Conservation (phyloP, 2,113 vertebrate species). For the Alaudala cheleensis region DNA sequence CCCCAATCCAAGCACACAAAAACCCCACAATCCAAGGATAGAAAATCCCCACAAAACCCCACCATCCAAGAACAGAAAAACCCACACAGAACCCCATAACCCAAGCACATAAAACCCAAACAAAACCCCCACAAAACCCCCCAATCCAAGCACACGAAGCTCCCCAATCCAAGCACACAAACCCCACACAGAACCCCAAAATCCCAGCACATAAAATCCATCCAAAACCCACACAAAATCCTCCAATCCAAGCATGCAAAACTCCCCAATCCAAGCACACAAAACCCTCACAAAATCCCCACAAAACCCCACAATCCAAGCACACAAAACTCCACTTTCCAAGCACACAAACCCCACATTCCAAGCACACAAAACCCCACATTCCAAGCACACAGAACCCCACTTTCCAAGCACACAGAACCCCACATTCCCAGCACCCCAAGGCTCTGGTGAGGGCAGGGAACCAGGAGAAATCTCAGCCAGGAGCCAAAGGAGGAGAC, state of each 20-base stretch:
- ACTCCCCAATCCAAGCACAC: fast-evolving
- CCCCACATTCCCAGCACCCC: background rate
- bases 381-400: background rate
- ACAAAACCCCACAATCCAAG: background rate
- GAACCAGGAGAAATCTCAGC: background rate
- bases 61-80: background rate
- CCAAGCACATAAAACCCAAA: too few species aligned
- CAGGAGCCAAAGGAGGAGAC: background rate
- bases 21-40: background rate
- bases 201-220: background rate
- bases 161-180: background rate
- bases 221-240: background rate
- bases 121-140: background rate
- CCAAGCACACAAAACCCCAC: background rate
- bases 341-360: background rate
- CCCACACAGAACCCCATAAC: background rate
- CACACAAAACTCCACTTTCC: too few species aligned
- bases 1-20: too few species aligned
- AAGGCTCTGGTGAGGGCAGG: background rate
- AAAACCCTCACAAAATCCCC: background rate
- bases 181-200: background rate
- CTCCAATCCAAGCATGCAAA: background rate
- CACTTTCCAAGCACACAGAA: background rate
- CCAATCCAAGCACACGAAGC: background rate
- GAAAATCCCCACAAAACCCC: background rate